phyloP scores from a whole-genome alignment of 1,140 invertebrate species.

The Trachymyrmex cornetzi region DNA sequence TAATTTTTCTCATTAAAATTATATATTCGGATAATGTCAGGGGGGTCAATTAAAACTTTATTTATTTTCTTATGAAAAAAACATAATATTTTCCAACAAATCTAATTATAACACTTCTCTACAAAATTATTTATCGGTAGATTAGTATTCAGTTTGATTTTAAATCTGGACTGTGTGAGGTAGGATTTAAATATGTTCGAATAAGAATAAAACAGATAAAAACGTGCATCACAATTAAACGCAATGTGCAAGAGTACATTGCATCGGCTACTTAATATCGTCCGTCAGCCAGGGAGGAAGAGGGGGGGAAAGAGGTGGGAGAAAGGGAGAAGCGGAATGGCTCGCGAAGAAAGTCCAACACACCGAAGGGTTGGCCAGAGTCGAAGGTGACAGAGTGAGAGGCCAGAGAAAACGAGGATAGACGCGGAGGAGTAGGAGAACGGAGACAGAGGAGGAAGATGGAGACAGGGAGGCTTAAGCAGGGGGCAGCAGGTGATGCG shows the following conservation, averaged over 20 bases:
- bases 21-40: neutral
- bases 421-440: conserved; percentile 67
- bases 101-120: neutral
- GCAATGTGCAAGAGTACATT: conserved; percentile 28
- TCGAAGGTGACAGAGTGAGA: conserved; percentile 66
- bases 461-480: conserved; percentile 80
- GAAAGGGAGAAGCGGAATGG: conserved; percentile 37
- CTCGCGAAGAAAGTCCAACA: conserved; percentile 47
- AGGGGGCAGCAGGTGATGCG: conserved; percentile 86
- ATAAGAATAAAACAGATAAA: neutral
- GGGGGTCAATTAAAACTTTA: neutral
- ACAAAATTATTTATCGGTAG: neutral
- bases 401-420: conserved; percentile 41
- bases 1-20: neutral
- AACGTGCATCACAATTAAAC: conserved; percentile 23
- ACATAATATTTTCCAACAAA: neutral
- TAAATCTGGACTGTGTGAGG: neutral
- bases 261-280: conserved; percentile 42
- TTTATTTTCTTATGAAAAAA: neutral
- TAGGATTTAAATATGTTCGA: conserved; percentile 11
- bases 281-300: conserved; percentile 14
- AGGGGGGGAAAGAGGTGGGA: neutral
- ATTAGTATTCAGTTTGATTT: neutral
- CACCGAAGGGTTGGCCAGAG: conserved; percentile 49
- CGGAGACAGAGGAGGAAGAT: conserved; percentile 71